Evolutionary conservation across 2,888 invertebrate species (phyloP).

Genomic region (Hipparchia sbordonii): DNA sequence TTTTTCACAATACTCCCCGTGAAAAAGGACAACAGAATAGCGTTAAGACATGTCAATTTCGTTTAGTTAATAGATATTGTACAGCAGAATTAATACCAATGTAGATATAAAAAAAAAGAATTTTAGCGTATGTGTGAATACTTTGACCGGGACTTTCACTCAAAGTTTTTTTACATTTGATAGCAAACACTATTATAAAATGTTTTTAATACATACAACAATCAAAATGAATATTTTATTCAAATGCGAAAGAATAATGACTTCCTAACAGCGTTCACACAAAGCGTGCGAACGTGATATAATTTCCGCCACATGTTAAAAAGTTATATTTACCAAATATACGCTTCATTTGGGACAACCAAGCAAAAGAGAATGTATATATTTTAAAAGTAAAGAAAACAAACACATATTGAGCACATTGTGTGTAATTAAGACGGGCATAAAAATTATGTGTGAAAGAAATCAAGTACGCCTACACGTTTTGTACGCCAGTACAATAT

Average conservation of each 20-base stretch:
- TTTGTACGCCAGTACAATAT: slow-evolving; percentile 1
- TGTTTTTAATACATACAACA: background rate
- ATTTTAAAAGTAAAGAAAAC: slow-evolving; percentile 15
- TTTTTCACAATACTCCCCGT: no score
- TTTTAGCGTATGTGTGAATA: no score
- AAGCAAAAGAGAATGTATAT: slow-evolving; percentile 1
- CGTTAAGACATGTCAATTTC: no score
- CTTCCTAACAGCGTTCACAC: slow-evolving; percentile 38
- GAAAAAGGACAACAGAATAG: no score
- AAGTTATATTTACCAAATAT: slow-evolving; percentile 24
- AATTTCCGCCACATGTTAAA: slow-evolving; percentile 36
- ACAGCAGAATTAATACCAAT: no score
- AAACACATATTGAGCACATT: slow-evolving; percentile 12
- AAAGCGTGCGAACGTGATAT: slow-evolving; percentile 40
- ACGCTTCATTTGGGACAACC: slow-evolving; percentile 25
- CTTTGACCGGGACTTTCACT: background rate
- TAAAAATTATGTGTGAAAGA: slow-evolving; percentile 15
- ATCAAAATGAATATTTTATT: slow-evolving; percentile 7
- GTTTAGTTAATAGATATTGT: no score
- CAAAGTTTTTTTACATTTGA: background rate
- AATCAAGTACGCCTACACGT: background rate
- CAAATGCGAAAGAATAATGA: slow-evolving; percentile 28
- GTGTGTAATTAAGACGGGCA: background rate
- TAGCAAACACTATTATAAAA: no score
- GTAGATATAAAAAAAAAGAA: no score